A percentile compares a stretch with the other conserved stretches of the same genome.
phyloP scores from a whole-genome alignment of 2,888 invertebrate genomes.

The Aspidiotus destructor region DNA sequence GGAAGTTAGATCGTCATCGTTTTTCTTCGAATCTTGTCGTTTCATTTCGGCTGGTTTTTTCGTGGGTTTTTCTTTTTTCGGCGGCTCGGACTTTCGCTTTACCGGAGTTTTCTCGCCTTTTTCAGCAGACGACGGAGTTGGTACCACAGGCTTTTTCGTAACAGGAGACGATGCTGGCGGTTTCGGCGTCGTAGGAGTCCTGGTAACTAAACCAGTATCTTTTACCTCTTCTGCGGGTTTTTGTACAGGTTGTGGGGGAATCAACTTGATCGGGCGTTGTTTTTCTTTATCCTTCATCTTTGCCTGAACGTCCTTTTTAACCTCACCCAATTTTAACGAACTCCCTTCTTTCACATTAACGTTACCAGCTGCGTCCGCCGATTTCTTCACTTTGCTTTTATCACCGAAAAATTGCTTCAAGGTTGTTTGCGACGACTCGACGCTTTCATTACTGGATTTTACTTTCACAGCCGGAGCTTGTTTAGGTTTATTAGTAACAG shows the following conservation, averaged over 20 bases:
- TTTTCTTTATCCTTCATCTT: constrained; percentile 11
- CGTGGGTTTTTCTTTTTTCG: constrained; percentile 20
- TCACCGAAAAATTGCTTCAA: constrained; percentile 14
- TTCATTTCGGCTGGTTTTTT: constrained; percentile 29
- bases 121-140: neutral
- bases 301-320: neutral
- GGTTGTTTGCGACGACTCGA: constrained; percentile 11
- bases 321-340: neutral
- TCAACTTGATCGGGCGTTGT: constrained; percentile 19
- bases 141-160: neutral
- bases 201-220: neutral
- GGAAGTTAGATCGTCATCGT: neutral
- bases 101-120: constrained; percentile 3
- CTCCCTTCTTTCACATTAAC: neutral
- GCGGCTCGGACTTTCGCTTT: constrained; percentile 9
- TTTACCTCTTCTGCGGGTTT: neutral
- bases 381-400: neutral
- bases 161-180: neutral
- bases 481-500: neutral
- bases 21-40: constrained; percentile 14
- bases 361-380: neutral
- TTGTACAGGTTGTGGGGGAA: constrained; percentile 12
- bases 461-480: neutral
- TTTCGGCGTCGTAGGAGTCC: neutral
- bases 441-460: neutral